phyloP scores from a whole-genome alignment of 1,140 invertebrate species.

The Bombyx mandarina region DNA sequence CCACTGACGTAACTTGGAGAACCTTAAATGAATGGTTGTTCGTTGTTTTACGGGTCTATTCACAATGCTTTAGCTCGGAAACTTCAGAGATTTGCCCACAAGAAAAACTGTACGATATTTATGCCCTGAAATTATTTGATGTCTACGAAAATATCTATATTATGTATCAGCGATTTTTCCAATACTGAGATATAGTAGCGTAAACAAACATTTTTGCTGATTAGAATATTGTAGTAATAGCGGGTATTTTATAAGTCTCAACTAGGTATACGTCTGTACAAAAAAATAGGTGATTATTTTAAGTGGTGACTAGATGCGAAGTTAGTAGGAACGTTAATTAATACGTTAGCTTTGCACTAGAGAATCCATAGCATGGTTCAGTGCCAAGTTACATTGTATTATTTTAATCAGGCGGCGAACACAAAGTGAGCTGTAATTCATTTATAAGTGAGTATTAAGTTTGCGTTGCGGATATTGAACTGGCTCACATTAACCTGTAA shows the following conservation, averaged over 20 bases:
- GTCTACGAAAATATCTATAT: constrained; percentile 2
- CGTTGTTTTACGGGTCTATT: constrained; percentile 67
- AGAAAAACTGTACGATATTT: constrained; percentile 39
- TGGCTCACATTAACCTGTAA: constrained; percentile 3
- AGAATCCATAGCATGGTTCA: constrained; percentile 24
- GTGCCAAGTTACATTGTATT: constrained; percentile 37
- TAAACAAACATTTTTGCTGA: no score
- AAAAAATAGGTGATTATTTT: no score
- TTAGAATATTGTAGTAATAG: no score
- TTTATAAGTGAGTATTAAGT: constrained; percentile 7
- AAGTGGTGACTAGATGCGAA: no score
- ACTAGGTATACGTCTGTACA: no score
- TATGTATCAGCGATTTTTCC: no score
- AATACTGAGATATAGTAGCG: no score
- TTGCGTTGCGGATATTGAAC: constrained; percentile 1
- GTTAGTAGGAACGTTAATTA: constrained; percentile 15
- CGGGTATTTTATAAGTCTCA: no score
- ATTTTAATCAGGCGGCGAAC: constrained; percentile 40
- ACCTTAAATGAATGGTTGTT: constrained; percentile 65
- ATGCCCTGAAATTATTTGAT: constrained; percentile 27
- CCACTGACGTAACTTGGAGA: constrained; percentile 58
- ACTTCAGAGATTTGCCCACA: constrained; percentile 50
- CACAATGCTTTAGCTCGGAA: constrained; percentile 57
- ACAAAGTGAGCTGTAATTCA: constrained; percentile 25
- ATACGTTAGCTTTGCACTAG: constrained; percentile 22